Percentiles rank a stretch among this genome's conserved stretches.
Evolutionary conservation across 92 coral and sea anemone genomes (phyloP).

Genomic region (Bergia sp.): DNA sequence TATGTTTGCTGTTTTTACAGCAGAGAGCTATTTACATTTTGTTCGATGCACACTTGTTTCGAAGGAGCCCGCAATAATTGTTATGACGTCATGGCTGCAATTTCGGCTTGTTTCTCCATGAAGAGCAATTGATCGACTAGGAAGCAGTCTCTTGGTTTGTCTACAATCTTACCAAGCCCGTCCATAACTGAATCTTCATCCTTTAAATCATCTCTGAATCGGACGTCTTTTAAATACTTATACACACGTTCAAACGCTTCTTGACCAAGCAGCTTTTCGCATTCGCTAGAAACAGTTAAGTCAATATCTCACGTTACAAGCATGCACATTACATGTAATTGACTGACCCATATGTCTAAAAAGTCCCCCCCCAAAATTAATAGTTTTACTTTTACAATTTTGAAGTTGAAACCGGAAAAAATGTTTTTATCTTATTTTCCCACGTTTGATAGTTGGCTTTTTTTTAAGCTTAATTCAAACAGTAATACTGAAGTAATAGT

Average conservation of each 20-base stretch:
- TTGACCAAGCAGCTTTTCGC: constrained; percentile 80
- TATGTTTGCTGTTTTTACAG: background rate
- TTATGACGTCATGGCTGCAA: constrained; percentile 77
- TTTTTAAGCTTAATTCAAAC: too few species aligned
- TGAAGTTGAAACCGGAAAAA: too few species aligned
- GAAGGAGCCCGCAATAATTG: background rate
- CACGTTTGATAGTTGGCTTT: too few species aligned
- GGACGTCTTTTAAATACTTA: constrained; percentile 72
- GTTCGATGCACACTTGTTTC: background rate
- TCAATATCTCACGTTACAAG: too few species aligned
- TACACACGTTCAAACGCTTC: constrained; percentile 76
- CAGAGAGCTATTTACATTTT: background rate
- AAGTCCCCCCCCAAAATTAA: too few species aligned
- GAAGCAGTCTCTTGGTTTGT: constrained; percentile 89
- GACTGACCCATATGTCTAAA: too few species aligned
- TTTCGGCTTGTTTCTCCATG: constrained; percentile 97
- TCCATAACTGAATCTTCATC: constrained; percentile 82
- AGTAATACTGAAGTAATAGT: too few species aligned
- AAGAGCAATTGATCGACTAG: constrained; percentile 92
- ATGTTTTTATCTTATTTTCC: too few species aligned
- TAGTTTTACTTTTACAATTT: too few species aligned
- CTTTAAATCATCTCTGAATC: constrained; percentile 73
- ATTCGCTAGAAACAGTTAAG: constrained; percentile 80
- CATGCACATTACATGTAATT: too few species aligned
- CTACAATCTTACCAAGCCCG: constrained; percentile 82